Base-by-base conservation (phyloP, 2,888 invertebrate species). In the Ectobius pallidus region DNA sequence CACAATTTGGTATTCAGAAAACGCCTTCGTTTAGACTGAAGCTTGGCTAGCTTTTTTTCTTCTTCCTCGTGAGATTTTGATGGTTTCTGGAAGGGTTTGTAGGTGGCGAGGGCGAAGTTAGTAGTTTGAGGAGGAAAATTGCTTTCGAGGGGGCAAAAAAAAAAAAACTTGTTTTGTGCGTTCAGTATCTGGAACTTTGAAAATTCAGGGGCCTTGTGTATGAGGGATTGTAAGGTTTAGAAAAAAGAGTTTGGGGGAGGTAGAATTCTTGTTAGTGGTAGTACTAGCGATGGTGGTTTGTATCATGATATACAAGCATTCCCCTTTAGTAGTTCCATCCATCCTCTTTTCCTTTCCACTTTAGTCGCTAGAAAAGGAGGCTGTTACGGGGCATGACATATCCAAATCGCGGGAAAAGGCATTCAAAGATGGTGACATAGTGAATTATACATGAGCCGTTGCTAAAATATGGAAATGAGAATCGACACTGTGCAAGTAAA, bases 381-480 rank as follows among this genome's bases (percentile, higher is more conserved):
- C 30, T 58, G 65, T 65, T 65, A 65, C 44, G 39, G 65, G 11
- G 25, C 42, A 65, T 44, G 65, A 58, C 58, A 30, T 58, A 58
- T 58, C 58, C 58, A 58, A 58, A 58, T 58, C 58, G 58, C 58
- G 30, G 58, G 58, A 58, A 58, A 58, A 58, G 58, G 30, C 58
- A 58, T 58, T 55, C 61, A 69, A 67, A 79, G 79, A 76, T 78
- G 77, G 75, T 78, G 79, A 77, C 79, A 78, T 79, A 80, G 81
- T 82, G 81, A 81, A 82, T 82, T 81, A 81, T 80, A 81, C 81
- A 82, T 81, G 81, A 81, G 80, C 75, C 77, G 78, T 81, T 80
- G 81, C 58, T 80, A 80, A 81, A 80, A 80, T 81, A 82, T 82
- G 81, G 80, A 81, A 81, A 81, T 81, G 79, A 80, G 78, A 77